Conservation (phyloP, 2,888 invertebrate genomes). For the Nomada lathburiana region DNA sequence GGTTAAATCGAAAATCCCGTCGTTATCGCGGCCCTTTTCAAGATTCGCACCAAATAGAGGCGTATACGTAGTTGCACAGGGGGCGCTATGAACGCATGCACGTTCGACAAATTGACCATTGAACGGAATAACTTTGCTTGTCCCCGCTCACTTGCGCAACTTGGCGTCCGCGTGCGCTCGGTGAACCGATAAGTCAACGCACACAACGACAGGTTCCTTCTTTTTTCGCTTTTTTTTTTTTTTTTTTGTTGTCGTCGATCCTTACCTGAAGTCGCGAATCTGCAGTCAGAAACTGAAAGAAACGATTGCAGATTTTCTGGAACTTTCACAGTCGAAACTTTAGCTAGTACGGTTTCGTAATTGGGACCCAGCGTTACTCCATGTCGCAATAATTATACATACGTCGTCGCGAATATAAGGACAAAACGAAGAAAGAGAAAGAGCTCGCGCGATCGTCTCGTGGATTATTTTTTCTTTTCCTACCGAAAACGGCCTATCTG, state of each 20-base stretch:
- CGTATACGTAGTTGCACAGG: constrained; percentile 25
- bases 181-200: constrained; percentile 77
- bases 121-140: constrained; percentile 78
- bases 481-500: constrained; percentile 35
- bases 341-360: background rate
- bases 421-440: background rate
- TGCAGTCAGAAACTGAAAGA: background rate
- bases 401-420: background rate
- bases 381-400: background rate
- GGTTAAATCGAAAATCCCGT: constrained; percentile 64
- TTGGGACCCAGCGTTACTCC: constrained; percentile 12
- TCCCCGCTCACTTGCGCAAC: constrained; percentile 76
- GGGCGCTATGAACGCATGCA: constrained; percentile 53
- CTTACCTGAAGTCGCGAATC: background rate
- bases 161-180: constrained; percentile 70
- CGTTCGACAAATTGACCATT: constrained; percentile 79
- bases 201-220: constrained; percentile 39
- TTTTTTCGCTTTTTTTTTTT: background rate
- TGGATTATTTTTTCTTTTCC: background rate
- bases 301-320: no score
- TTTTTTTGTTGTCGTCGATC: background rate
- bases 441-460: constrained; percentile 19
- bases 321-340: background rate
- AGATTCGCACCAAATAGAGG: constrained; percentile 60
- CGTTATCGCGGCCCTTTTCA: constrained; percentile 64